Conservation (phyloP, 1,140 invertebrate species). For the Panagrolaimus sp. region DNA sequence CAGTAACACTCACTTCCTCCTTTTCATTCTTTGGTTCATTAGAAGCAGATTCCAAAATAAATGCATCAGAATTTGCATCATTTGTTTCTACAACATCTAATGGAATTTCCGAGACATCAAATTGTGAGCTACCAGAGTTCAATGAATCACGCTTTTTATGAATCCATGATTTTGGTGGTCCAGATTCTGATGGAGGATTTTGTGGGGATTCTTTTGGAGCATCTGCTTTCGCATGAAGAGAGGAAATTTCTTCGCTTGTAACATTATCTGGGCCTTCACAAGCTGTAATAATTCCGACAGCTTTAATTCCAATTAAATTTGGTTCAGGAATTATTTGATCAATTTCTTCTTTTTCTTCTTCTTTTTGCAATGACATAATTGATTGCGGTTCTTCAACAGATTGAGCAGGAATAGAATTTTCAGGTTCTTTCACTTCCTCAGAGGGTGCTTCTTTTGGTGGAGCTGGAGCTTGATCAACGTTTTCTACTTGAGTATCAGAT, state of each 20-base stretch:
- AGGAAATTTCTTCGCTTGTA: background rate
- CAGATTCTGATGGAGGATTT: background rate
- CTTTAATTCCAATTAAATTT: background rate
- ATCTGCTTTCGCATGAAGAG: background rate
- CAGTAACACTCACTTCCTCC: background rate
- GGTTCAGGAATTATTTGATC: background rate
- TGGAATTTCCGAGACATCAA: slow-evolving; percentile 4
- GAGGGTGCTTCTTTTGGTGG: too few relatives aligned
- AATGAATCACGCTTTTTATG: background rate
- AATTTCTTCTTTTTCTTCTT: background rate
- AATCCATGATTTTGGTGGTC: background rate
- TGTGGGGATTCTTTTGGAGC: background rate
- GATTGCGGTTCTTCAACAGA: background rate
- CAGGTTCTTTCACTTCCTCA: too few relatives aligned
- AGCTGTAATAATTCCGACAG: slow-evolving; percentile 2
- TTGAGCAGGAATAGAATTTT: too few relatives aligned
- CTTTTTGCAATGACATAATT: slow-evolving; percentile 1
- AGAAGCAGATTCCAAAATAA: background rate
- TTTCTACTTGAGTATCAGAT: too few relatives aligned
- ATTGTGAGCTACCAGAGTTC: background rate
- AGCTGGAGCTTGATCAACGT: too few relatives aligned
- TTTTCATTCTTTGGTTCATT: slow-evolving; percentile 2
- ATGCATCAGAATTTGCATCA: background rate
- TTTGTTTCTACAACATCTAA: background rate
- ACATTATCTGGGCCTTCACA: background rate